phyloP scores from a whole-genome alignment of 2,888 invertebrate species.

The Autographa gamma region DNA sequence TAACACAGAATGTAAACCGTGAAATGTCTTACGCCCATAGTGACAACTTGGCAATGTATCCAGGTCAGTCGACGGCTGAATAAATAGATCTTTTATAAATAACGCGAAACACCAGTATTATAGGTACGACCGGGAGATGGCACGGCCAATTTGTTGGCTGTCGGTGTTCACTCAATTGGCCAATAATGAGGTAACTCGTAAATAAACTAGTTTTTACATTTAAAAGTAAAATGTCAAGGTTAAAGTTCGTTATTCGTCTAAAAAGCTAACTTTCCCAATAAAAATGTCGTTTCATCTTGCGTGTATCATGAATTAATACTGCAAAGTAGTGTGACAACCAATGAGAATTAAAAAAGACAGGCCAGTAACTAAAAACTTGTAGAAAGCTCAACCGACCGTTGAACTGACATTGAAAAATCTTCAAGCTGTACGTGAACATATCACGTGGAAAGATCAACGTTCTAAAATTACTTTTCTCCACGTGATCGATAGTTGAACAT shows the following conservation, averaged over 20 bases:
- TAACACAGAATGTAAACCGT: conserved; percentile 45
- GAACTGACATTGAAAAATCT: conserved; percentile 70
- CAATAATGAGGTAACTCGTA: conserved; percentile 10
- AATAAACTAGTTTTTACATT: conserved; percentile 10
- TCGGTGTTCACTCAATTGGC: conserved; percentile 33
- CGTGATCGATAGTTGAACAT: conserved; percentile 84
- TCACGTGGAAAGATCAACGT: conserved; percentile 67
- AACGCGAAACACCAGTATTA: conserved; percentile 71
- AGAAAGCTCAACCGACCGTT: conserved; percentile 44
- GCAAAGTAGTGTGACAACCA: background rate
- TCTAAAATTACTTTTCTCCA: conserved; percentile 69
- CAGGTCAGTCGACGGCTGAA: conserved; percentile 85
- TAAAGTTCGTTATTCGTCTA: background rate
- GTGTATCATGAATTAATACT: background rate
- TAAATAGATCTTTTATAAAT: conserved; percentile 87
- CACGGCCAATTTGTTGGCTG: conserved; percentile 73
- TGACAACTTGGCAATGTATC: conserved; percentile 79
- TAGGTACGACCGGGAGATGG: conserved; percentile 62
- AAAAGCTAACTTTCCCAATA: background rate
- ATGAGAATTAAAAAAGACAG: conserved; percentile 14
- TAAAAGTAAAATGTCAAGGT: conserved; percentile 10
- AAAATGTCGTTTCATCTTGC: background rate
- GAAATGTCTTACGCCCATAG: conserved; percentile 42
- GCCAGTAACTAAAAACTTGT: conserved; percentile 33
- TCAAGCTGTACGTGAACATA: conserved; percentile 65